Evolutionary conservation across 2,888 invertebrate species (phyloP).

Genomic region (Andrena haemorrhoa): DNA sequence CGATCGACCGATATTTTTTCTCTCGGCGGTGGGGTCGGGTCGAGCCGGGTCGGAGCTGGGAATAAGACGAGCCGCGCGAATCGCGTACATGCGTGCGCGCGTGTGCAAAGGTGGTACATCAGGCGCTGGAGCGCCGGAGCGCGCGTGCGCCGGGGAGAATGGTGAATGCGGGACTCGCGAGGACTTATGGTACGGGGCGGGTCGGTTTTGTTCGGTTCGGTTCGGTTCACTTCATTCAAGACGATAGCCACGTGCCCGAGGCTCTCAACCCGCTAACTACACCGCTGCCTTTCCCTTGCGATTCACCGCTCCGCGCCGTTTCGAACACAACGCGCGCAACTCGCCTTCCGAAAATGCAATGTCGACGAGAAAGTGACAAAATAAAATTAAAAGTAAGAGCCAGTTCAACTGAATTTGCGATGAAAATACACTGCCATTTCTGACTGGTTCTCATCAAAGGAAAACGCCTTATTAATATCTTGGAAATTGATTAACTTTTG

Average conservation of each 20-base stretch:
- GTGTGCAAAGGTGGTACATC: background rate
- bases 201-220: slow-evolving; percentile 7
- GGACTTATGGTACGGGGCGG: slow-evolving; percentile 32
- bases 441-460: too few relatives aligned
- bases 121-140: background rate
- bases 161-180: slow-evolving; percentile 72
- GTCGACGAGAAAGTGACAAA: too few relatives aligned
- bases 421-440: too few relatives aligned
- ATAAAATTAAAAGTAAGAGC: too few relatives aligned
- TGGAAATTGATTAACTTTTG: too few relatives aligned
- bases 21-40: slow-evolving; percentile 7
- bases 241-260: slow-evolving; percentile 83
- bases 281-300: slow-evolving; percentile 36
- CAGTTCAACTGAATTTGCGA: too few relatives aligned
- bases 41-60: background rate
- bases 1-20: slow-evolving; percentile 44
- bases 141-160: slow-evolving; percentile 25
- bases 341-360: background rate
- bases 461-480: too few relatives aligned
- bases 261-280: slow-evolving; percentile 79
- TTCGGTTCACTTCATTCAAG: slow-evolving; percentile 79
- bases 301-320: slow-evolving; percentile 15
- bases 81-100: background rate
- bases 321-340: background rate
- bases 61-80: too few relatives aligned